Evolutionary conservation across 2,797 vertebrate genomes (phyloP).

Genomic region (Pagetopsis macropterus): DNA sequence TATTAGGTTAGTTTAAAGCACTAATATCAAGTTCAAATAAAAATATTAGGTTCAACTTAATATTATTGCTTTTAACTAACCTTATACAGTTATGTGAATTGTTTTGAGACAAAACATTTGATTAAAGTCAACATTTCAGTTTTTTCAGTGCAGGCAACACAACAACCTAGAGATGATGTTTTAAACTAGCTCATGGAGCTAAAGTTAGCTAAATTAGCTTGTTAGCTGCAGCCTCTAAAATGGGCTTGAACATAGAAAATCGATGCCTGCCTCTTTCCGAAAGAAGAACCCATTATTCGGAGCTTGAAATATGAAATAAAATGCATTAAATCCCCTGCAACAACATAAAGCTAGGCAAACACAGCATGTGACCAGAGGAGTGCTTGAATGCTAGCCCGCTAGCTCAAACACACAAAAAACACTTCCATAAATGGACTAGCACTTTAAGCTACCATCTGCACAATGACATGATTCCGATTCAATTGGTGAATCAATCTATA

Average conservation of each 20-base stretch:
- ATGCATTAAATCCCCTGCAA: not conserved
- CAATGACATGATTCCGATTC: constrained; percentile 35
- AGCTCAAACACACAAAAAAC: constrained; percentile 9
- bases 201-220: not conserved
- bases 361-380: not conserved
- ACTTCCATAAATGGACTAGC: constrained; percentile 55
- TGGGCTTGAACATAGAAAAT: not conserved
- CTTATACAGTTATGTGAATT: no score
- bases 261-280: not conserved
- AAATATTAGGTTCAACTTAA: no score
- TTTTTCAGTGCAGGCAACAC: no score
- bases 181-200: not conserved
- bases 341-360: constrained; percentile 6
- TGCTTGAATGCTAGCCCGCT: constrained; percentile 2
- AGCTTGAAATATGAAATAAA: not conserved
- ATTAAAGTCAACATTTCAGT: no score
- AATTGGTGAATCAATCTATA: constrained; percentile 46
- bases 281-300: not conserved
- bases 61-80: no score
- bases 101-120: no score
- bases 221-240: not conserved
- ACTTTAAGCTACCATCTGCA: constrained; percentile 10
- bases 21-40: no score
- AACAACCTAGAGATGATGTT: not conserved
- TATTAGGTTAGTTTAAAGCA: no score